A percentile compares a stretch with the other conserved stretches of the same genome.
These are phyloP conservation scores for Drosophila lutescens DNA, from an alignment of 2,888 invertebrate genomes.

Conservation along the genomic window DNA sequence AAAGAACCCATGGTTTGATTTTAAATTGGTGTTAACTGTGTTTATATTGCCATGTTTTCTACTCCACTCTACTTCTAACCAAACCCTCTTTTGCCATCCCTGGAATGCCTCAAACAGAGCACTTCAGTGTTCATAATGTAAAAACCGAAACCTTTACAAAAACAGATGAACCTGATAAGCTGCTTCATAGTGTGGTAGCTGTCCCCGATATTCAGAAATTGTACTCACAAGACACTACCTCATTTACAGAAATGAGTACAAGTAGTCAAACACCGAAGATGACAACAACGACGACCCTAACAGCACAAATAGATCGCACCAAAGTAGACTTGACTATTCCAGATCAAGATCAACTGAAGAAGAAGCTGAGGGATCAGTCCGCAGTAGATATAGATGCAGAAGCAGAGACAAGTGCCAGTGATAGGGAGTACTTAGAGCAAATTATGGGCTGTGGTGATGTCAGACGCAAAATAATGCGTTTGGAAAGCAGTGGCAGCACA, in stretches of 20 bases:
- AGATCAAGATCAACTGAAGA: background rate
- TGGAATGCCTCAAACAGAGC: constrained; percentile 78
- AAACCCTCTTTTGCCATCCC: constrained; percentile 43
- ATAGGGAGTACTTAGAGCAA: constrained; percentile 73
- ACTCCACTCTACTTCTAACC: constrained; percentile 63
- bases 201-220: constrained; percentile 48
- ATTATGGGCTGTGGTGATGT: constrained; percentile 85
- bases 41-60: constrained; percentile 75
- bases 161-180: constrained; percentile 81
- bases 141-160: constrained; percentile 74
- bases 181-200: constrained; percentile 75
- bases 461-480: constrained; percentile 85
- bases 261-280: constrained; percentile 79
- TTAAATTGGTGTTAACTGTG: constrained; percentile 77
- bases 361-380: constrained; percentile 10
- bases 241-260: constrained; percentile 83
- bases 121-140: constrained; percentile 83
- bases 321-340: constrained; percentile 57
- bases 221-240: constrained; percentile 82
- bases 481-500: constrained; percentile 83
- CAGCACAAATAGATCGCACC: constrained; percentile 60
- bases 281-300: constrained; percentile 56
- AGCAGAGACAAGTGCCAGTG: constrained; percentile 51
- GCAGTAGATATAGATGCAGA: constrained; percentile 19
- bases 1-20: constrained; percentile 38